Base-by-base conservation (phyloP, 2,113 vertebrate genomes). In the Tupaia tana region DNA sequence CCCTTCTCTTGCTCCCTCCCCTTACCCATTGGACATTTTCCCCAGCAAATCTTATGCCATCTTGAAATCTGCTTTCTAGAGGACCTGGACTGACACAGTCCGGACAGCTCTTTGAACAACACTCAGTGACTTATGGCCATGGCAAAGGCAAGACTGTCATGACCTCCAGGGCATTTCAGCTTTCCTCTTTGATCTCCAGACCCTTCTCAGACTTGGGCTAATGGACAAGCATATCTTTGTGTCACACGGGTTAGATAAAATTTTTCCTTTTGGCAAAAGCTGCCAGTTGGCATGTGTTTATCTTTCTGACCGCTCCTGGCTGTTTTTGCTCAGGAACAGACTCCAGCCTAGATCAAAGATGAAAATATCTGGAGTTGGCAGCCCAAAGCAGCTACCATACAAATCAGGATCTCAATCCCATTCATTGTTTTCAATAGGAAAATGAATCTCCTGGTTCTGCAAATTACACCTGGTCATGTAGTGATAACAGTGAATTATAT, bases 391-490 rank as follows among this genome's bases (percentile, higher is more conserved):
- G 54, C 94, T 31, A 52, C 90, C 24, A 2, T 19, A 78, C 64
- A 79, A 90, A 86, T 78, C 9, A 1, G 78, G 64, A 78, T 69
- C 89, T 94, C 95, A 19, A 20, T 6, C 22, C 58, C 58, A 31
- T 81, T 90, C 71, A 25, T 78, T 77, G 77, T 56, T 69, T 89
- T 61, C 56, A 78, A 93, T 6, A 34, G 89, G 75, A 90, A 93
- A 93, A 95, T 63, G 54, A 78, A 59, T 85, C 89, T 85, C 82
- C 70, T 34, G 70, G 56, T 73, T n/a, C 58, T 0, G 0, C 54
- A 66, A 69, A 82, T 95, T 52, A 94, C 24, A 92, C 94, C 91
- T 94, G 96, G 74, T 59, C 43, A 7, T 27, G 54, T 22, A 69
- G 93, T 29, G 93, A 94, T 96, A 93, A 90, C 0, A 0, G 61